Evolutionary conservation across 2,113 vertebrate genomes (phyloP).

Genomic region (Chaetops frenatus): DNA sequence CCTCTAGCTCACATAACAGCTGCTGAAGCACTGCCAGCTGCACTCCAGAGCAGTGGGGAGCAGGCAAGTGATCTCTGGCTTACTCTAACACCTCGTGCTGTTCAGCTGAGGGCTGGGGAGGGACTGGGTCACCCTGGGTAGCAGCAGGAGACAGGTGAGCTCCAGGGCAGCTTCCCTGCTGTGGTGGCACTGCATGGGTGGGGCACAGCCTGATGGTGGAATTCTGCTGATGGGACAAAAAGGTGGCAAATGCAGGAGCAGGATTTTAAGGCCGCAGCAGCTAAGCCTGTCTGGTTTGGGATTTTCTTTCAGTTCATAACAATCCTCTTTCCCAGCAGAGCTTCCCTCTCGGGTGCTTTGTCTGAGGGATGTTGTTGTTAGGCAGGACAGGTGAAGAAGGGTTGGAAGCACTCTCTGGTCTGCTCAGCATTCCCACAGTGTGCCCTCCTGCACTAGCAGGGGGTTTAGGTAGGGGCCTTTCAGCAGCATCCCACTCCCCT

Average conservation of each 20-base stretch:
- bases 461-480: neutral
- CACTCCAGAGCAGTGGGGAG: accelerated
- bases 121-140: neutral
- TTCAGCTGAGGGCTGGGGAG: neutral
- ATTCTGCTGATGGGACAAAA: neutral
- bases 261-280: neutral
- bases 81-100: accelerated
- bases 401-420: neutral
- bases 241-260: neutral
- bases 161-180: neutral
- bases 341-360: neutral
- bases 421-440: neutral
- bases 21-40: neutral
- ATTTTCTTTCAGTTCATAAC: neutral
- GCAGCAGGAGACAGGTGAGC: neutral
- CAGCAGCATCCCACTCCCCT: neutral
- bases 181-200: accelerated
- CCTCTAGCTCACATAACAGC: neutral
- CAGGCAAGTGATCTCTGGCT: neutral
- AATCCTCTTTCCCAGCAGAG: neutral
- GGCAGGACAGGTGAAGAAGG: neutral
- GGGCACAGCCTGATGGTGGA: neutral
- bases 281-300: neutral
- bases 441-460: neutral
- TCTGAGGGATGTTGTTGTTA: neutral